A percentile compares a stretch with the other conserved stretches of the same genome.
Evolutionary conservation across 1,140 invertebrate species (phyloP).

Genomic region (Episyrphus balteatus): DNA sequence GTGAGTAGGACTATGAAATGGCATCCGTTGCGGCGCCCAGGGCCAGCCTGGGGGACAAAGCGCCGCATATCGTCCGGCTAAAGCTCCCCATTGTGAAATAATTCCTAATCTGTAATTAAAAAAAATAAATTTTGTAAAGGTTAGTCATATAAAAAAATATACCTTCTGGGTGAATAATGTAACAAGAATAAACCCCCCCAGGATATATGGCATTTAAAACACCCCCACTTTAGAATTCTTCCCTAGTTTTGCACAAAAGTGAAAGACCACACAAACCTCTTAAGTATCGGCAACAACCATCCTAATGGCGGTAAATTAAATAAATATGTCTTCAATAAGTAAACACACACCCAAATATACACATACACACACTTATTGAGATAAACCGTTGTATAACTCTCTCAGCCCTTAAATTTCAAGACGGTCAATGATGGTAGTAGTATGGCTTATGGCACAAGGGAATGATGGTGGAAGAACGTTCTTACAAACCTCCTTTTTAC

Average conservation of each 20-base stretch:
- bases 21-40: constrained; percentile 39
- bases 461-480: background rate
- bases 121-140: constrained; percentile 13
- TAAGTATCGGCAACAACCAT: background rate
- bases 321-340: background rate
- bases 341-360: no score
- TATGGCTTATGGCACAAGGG: no score
- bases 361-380: no score
- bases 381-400: no score
- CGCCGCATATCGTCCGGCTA: constrained; percentile 54
- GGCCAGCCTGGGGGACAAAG: constrained; percentile 46
- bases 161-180: no score
- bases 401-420: no score
- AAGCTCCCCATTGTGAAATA: constrained; percentile 64
- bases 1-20: constrained; percentile 36
- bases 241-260: background rate
- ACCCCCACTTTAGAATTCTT: background rate
- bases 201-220: no score
- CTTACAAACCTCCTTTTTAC: background rate
- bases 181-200: no score
- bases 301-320: no score
- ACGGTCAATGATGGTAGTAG: no score
- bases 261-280: no score
- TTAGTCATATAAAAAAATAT: background rate
- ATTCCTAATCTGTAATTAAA: constrained; percentile 58